These are phyloP conservation scores for Lasaia peninsularis DNA, from an alignment of 1,140 invertebrate genomes.

Conservation along the genomic window DNA sequence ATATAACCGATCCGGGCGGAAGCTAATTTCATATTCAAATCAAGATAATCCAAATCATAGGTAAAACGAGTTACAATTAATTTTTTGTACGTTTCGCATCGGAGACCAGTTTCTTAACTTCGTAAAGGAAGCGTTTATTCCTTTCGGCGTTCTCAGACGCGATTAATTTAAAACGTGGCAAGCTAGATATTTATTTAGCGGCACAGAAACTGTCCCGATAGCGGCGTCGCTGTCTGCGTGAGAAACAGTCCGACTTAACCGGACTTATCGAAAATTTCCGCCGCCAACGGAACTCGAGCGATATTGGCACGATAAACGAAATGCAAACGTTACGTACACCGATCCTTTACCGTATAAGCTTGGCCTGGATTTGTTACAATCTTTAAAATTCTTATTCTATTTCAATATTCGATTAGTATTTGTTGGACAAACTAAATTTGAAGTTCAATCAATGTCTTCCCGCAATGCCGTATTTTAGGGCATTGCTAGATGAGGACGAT, in stretches of 20 bases:
- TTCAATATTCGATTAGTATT: neutral
- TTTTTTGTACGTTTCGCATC: neutral
- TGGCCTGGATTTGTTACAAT: neutral
- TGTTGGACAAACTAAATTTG: no score
- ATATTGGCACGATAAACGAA: conserved; percentile 16
- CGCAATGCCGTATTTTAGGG: no score
- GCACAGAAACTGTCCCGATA: conserved; percentile 22
- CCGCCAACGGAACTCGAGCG: conserved; percentile 26
- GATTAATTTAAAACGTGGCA: conserved; percentile 3
- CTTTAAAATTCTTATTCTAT: neutral
- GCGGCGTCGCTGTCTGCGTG: conserved; percentile 21
- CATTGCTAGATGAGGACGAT: no score
- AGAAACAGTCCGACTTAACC: conserved; percentile 26
- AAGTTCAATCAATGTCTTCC: no score
- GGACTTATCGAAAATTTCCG: conserved; percentile 52
- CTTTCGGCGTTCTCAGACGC: conserved; percentile 1
- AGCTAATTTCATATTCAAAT: no score
- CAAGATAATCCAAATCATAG: neutral
- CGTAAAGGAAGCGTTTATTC: neutral
- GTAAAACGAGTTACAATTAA: neutral
- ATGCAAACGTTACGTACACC: conserved; percentile 5
- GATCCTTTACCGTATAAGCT: neutral
- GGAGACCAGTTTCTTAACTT: neutral
- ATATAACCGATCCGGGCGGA: no score
- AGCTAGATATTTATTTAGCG: conserved; percentile 14